These are phyloP conservation scores for Diglossa brunneiventris DNA, from an alignment of 2,113 vertebrate genomes.

Conservation along the genomic window DNA sequence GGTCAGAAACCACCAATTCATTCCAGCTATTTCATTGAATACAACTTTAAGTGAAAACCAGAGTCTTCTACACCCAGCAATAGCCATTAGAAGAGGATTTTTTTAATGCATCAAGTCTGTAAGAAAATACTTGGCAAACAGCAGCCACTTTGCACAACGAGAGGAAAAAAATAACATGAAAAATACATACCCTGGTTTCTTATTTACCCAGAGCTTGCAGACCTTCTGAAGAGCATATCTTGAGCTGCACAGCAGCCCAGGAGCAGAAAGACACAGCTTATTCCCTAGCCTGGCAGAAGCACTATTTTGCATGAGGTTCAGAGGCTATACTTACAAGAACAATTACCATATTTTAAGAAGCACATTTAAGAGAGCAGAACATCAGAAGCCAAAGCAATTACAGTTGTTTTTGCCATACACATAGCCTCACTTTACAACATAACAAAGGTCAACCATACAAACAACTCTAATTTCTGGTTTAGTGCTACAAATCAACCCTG, in stretches of 20 bases:
- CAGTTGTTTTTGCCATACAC: neutral
- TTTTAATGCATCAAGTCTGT: neutral
- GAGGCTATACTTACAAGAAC: neutral
- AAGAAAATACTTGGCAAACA: neutral
- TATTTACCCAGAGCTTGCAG: neutral
- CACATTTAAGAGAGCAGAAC: neutral
- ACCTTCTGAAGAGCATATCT: neutral
- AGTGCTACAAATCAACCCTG: accelerated
- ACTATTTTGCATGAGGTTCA: neutral
- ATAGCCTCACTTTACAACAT: neutral
- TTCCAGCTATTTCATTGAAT: conserved; percentile 25
- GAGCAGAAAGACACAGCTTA: neutral
- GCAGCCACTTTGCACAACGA: neutral
- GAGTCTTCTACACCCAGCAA: neutral
- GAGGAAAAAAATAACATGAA: neutral
- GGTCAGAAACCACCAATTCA: neutral
- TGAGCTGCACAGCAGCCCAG: neutral
- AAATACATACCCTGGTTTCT: neutral
- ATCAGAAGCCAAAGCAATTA: neutral
- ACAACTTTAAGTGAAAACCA: neutral
- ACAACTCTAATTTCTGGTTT: neutral
- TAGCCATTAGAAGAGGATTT: neutral
- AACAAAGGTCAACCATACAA: neutral
- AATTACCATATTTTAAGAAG: neutral
- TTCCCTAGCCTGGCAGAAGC: neutral